Evolutionary conservation across 2,888 invertebrate species (phyloP).

Genomic region (Ormyrus thymus): DNA sequence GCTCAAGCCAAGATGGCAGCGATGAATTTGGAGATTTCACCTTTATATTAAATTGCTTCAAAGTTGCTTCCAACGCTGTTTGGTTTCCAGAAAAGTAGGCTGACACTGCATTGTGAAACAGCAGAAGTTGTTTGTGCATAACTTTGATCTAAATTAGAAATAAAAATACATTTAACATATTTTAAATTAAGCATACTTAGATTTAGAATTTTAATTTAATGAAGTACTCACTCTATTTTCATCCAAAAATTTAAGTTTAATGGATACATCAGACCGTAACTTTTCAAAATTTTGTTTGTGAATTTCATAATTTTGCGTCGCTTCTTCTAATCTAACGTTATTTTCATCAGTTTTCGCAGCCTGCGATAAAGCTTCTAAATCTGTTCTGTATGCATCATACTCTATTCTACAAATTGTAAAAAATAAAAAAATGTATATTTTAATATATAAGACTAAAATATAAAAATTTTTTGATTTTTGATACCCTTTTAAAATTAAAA

Average conservation of each 20-base stretch:
- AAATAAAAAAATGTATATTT: conserved; percentile 15
- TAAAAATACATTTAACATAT: background rate
- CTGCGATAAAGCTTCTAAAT: conserved; percentile 88
- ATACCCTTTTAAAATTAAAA: background rate
- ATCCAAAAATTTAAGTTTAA: conserved; percentile 96
- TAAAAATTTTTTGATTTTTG: background rate
- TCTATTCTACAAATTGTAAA: conserved; percentile 82
- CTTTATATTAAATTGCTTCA: conserved; percentile 96
- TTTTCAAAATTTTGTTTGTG: conserved; percentile 95
- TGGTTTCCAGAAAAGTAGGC: conserved; percentile 99
- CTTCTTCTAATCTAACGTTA: conserved; percentile 83
- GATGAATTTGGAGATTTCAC: conserved; percentile 87
- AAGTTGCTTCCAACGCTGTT: conserved; percentile 91
- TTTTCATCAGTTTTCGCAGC: conserved; percentile 78
- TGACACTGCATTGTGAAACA: conserved; percentile 97
- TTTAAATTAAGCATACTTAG: background rate
- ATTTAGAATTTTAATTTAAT: conserved; percentile 2
- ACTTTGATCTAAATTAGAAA: conserved; percentile 89
- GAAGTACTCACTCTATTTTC: conserved; percentile 89
- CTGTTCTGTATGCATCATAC: conserved; percentile 97
- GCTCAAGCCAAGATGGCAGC: conserved; percentile 89
- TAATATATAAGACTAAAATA: background rate
- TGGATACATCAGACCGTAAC: conserved; percentile 92
- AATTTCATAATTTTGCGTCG: conserved; percentile 87
- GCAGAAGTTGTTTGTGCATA: conserved; percentile 96